Evolutionary conservation across 2,888 invertebrate species (phyloP), one percentile per base, ranked within the genome.

Genomic region (Cerceris rybyensis): DNA sequence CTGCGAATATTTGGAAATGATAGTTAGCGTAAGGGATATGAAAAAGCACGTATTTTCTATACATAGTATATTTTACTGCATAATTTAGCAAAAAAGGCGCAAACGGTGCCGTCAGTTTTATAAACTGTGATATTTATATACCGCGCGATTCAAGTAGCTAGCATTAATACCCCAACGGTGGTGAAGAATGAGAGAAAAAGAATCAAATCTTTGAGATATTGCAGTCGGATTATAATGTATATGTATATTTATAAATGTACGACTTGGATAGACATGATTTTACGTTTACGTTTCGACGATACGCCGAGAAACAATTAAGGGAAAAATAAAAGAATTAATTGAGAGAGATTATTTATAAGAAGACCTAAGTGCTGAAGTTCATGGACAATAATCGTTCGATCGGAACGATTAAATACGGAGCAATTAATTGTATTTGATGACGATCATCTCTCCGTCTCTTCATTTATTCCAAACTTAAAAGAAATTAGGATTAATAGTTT

Each of bases 71-170:
- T 59, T 77, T 59, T 68, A 39, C 7, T 57, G 14, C 28, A 28
- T 28, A 28, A 28, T 28, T 28, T 28, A 28, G 28, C 28, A 28
- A 28, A 54, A 54, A 82, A 81, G 70, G 77, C 79, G 80, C 75
- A 41, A 64, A 77, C 61, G 58, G 46, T 78, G 85, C 83, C 85
- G 86, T 88, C 90, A 90, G 90, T 90, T 90, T 90, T 90, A 85
- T 88, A 89, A 91, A 91, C 91, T 92, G 91, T 92, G 91, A 92
- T 92, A 92, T 91, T 90, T 91, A 86, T 88, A 86, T 86, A 83
- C 78, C 59, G 66, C 46, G 46, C 59, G 65, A 71, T 63, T 28
- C 43, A 52, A 71, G 54, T 76, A 76, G 67, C 50, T 74, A 76
- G 8, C 13, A 28, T 46, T 46, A 46, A 46, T 46, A 5, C 46